A percentile compares a stretch with the other conserved stretches of the same genome.
These are phyloP conservation scores for Congeria kusceri DNA, from an alignment of 2,888 invertebrate species.

Conservation along the genomic window DNA sequence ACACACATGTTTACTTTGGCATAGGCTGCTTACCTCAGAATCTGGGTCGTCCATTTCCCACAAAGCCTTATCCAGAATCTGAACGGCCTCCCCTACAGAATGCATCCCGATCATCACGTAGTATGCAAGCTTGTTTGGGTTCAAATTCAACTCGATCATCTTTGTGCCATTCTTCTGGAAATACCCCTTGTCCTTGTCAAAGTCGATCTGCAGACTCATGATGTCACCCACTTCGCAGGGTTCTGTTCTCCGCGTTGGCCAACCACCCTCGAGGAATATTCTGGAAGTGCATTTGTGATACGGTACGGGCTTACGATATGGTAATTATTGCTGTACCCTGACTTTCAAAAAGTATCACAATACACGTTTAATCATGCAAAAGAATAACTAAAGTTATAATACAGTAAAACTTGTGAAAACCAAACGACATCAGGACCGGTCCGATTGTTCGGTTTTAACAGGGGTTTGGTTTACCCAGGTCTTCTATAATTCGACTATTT, in stretches of 20 bases:
- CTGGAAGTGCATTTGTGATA: conserved; percentile 62
- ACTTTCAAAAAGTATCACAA: too few relatives aligned
- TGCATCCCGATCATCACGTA: conserved; percentile 76
- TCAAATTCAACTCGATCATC: conserved; percentile 65
- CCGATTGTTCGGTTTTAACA: too few relatives aligned
- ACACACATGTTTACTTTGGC: too few relatives aligned
- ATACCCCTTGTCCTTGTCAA: conserved; percentile 60
- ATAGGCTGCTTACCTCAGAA: conserved; percentile 47
- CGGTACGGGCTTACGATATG: too few relatives aligned
- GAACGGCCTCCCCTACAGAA: conserved; percentile 74
- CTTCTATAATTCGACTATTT: too few relatives aligned
- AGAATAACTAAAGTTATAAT: too few relatives aligned
- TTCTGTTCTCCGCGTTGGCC: conserved; percentile 54
- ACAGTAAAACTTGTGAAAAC: too few relatives aligned
- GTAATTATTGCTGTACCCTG: too few relatives aligned
- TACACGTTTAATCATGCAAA: too few relatives aligned
- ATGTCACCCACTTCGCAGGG: conserved; percentile 67
- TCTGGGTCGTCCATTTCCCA: conserved; percentile 69
- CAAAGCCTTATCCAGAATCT: conserved; percentile 73
- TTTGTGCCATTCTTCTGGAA: conserved; percentile 68
- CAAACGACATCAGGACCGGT: too few relatives aligned
- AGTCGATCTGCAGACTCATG: conserved; percentile 70
- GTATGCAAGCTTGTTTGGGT: conserved; percentile 70
- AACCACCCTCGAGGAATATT: conserved; percentile 72
- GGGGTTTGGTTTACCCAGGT: too few relatives aligned